Evolutionary conservation across 2,113 vertebrate species (phyloP).

Genomic region (Muntiacus muntjak): DNA sequence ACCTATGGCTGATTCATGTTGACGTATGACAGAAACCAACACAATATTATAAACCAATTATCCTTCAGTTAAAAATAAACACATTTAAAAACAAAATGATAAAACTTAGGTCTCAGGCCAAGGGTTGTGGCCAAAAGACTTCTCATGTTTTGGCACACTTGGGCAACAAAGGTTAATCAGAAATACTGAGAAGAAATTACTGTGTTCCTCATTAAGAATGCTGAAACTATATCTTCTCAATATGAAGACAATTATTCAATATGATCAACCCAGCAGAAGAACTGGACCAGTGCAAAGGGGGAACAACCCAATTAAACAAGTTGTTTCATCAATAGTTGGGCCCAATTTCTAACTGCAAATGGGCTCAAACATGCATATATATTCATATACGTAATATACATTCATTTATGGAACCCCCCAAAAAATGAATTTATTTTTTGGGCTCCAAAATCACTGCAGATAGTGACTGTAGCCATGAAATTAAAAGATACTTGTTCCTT

Average conservation of each 20-base stretch:
- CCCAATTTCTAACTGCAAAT: background rate
- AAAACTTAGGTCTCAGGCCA: background rate
- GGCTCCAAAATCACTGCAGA: background rate
- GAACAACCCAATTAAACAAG: background rate
- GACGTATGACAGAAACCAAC: background rate
- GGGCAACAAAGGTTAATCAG: slow-evolving; percentile 21
- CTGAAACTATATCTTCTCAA: background rate
- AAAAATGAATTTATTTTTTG: background rate
- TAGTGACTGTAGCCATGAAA: background rate
- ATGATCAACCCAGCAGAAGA: background rate
- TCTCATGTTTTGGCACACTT: background rate
- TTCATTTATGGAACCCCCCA: background rate
- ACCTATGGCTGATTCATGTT: background rate
- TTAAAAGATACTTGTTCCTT: background rate
- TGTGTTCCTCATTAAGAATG: background rate
- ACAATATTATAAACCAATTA: background rate
- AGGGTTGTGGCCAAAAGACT: background rate
- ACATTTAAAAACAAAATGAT: background rate
- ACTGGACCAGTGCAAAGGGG: background rate
- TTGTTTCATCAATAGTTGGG: background rate
- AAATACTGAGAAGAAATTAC: background rate
- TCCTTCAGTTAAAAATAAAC: background rate
- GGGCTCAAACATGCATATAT: too few species aligned
- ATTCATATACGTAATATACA: background rate
- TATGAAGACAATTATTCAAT: background rate